Base-by-base conservation (phyloP, 2,797 vertebrate genomes). In the Kryptolebias ocellatus region DNA sequence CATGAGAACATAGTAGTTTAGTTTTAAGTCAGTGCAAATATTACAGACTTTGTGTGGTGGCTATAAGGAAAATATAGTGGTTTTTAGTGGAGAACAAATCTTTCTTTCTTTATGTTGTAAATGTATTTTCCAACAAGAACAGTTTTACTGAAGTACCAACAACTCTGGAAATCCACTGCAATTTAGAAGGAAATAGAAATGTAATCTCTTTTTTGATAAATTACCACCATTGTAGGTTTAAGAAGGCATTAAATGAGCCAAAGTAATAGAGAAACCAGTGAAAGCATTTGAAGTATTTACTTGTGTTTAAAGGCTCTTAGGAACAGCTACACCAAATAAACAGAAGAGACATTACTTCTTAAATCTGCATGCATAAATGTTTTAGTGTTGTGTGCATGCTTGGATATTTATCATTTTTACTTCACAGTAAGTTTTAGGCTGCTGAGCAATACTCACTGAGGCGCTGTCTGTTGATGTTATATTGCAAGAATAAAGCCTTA, bases 41-140 rank as follows among this genome's bases (percentile, higher is more conserved):
- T 68, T 53, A 31, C 42, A 62, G 31, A 66, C 4, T 9, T 47
- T 56, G 46, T 42, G 45, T 53, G 20, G 27, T 50, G 24, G 42
- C 34, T 51, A 27, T 4, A 29, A 37, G 39, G 37, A 69, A 74
- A 67, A 72, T 37, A 59, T 45, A 70, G 67, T 72, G 64, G 51
- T 71, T 74, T 80, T 59, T 55, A 63, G 29, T 53, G 14, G 50
- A 56, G 12, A 31, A 64, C 42, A 66, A 72, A 77, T 74, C 37
- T 34, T 29, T 28, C 55, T 50, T 28, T 64, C 49, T 60, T 72
- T 47, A 50, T 73, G 24, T 3, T 51, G 14, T 64, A 53, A 66
- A 55, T 53, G 34, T 64, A 24, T 58, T 69, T 68, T 63, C 67
- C 31, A 54, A 69, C 73, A 76, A 58, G 39, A 75, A 27, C 37